Base-by-base conservation (phyloP, 1,140 invertebrate species). In the Daktulosphaira vitifoliae region DNA sequence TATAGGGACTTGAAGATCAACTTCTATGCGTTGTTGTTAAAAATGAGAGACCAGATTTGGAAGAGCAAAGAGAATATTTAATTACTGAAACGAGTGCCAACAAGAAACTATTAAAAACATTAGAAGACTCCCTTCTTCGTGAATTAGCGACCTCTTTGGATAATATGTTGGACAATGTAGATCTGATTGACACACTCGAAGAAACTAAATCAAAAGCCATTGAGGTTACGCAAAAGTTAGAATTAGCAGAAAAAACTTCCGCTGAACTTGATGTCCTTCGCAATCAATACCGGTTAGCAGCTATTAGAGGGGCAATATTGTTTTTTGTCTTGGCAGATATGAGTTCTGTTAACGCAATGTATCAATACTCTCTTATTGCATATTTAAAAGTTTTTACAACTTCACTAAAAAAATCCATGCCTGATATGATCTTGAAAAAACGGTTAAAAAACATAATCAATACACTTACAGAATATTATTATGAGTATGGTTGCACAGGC, bases 271-370 rank as follows among this genome's bases (percentile, higher is more conserved):
- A 95, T 69, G 81, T 82, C 39, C 75, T 91, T 0, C 76, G 90
- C 64, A 85, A 93, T 68, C 86, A 84, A 1, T 96, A 93, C 75
- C 78, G 88, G 37, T 81, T 86, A 0, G 89, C 84, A 2, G 90
- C 91, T 0, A 84, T 82, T 69, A 79, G 89, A 59, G 90, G 90
- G 13, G 90, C 91, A 9, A 86, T 93, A 56, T 76, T 95, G 20
- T 95, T 94, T 74, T 95, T 94, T 72, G 87, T 92, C 3, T 74
- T 96, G 8, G 82, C 86, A 0, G 89, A 94, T 72, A 88, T 94
- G 87, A 82, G 88, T 0, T 77, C 79, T 0, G 85, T 96, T 0
- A 91, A 90, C 73, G 76, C 81, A 11, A 95, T 95, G 90, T 96
- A 96, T 73, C 90, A 95, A 70, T 93, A 93, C 74, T 92, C 90